These are phyloP conservation scores for Odocoileus hemionus DNA, from an alignment of 2,113 vertebrate genomes.

Conservation along the genomic window DNA sequence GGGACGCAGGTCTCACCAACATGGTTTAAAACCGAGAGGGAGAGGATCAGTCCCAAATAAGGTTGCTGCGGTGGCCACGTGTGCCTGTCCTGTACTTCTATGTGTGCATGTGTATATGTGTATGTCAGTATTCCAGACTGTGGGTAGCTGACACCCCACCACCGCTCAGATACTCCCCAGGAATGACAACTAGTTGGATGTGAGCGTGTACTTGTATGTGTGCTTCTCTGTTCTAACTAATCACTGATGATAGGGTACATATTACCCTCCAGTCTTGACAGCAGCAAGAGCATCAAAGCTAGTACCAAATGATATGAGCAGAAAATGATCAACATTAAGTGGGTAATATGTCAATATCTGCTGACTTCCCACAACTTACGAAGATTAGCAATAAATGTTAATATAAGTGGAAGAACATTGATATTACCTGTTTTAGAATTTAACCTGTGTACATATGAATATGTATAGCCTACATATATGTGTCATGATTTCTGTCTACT, in stretches of 20 bases:
- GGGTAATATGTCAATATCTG: neutral
- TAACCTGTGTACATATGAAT: neutral
- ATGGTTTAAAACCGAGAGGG: neutral
- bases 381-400: neutral
- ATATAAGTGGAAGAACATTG: neutral
- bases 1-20: neutral
- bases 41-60: neutral
- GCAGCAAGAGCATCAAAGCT: neutral
- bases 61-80: neutral
- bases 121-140: neutral
- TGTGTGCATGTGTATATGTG: neutral
- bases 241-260: neutral
- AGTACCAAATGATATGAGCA: neutral
- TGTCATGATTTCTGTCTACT: slow-evolving; percentile 22
- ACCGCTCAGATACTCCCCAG: neutral
- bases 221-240: neutral
- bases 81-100: neutral
- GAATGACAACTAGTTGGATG: neutral
- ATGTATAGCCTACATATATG: neutral
- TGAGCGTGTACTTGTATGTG: neutral
- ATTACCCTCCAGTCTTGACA: neutral
- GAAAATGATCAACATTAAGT: neutral
- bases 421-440: neutral
- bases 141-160: neutral
- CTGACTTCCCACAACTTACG: neutral